These are phyloP conservation scores for Cepaea hortensis DNA, from an alignment of 2,888 invertebrate species.

Conservation along the genomic window DNA sequence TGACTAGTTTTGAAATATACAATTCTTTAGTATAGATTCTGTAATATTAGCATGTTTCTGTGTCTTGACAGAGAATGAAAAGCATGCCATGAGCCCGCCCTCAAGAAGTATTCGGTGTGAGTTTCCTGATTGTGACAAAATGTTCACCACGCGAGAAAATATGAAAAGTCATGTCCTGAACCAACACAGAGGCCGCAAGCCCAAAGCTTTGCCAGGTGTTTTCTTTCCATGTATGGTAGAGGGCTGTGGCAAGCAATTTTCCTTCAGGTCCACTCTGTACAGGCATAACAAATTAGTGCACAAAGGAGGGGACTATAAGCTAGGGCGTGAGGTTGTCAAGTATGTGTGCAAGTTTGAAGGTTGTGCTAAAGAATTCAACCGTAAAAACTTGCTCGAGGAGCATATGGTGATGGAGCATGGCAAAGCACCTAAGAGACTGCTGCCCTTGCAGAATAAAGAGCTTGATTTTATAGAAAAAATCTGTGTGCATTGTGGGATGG, in stretches of 20 bases:
- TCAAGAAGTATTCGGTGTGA: constrained; percentile 35
- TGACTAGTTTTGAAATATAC: too few relatives aligned
- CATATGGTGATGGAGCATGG: constrained; percentile 47
- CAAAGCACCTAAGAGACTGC: constrained; percentile 33
- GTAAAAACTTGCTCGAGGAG: constrained; percentile 43
- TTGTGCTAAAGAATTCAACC: constrained; percentile 38
- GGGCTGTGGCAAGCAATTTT: constrained; percentile 45
- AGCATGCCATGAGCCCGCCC: constrained; percentile 36
- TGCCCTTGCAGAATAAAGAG: constrained; percentile 40
- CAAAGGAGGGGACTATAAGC: constrained; percentile 44
- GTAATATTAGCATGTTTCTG: not conserved
- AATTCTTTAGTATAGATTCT: not conserved
- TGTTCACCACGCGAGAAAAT: constrained; percentile 42
- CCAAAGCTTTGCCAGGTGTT: constrained; percentile 36
- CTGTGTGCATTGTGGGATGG: constrained; percentile 44
- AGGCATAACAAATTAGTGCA: constrained; percentile 46
- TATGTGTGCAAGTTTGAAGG: constrained; percentile 36
- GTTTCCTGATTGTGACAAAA: constrained; percentile 24
- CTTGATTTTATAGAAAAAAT: constrained; percentile 41
- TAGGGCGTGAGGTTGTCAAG: constrained; percentile 34
- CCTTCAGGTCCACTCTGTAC: constrained; percentile 41
- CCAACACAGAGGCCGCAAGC: constrained; percentile 43
- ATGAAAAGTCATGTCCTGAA: constrained; percentile 46
- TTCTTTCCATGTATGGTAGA: constrained; percentile 37
- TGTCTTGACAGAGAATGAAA: constrained; percentile 39